Conservation (phyloP, 2,797 vertebrate genomes). For the Pogoniulus pusillus region DNA sequence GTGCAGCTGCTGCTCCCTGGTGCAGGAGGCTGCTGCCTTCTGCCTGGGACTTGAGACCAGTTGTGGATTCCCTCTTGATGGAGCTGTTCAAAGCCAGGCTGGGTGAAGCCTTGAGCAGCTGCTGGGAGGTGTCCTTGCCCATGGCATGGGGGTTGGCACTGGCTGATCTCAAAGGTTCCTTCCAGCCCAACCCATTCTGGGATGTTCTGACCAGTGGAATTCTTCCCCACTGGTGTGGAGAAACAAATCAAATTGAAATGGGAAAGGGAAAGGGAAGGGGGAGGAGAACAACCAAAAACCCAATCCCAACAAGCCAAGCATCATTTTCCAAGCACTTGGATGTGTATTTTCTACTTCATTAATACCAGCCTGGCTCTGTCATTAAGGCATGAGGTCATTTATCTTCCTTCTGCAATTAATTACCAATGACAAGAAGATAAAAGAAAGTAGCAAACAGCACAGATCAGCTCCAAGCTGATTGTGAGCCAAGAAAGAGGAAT, state of each 20-base stretch:
- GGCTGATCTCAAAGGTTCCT: too few relatives aligned
- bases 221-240: too few relatives aligned
- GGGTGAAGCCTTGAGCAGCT: too few relatives aligned
- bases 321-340: slow-evolving; percentile 15
- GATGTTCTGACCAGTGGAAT: too few relatives aligned
- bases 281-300: neutral
- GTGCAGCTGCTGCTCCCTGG: too few relatives aligned
- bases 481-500: neutral
- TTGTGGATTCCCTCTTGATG: too few relatives aligned
- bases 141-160: too few relatives aligned
- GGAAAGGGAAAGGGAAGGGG: neutral
- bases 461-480: neutral
- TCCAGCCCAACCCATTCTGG: too few relatives aligned
- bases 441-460: neutral
- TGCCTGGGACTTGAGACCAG: slow-evolving; percentile 39
- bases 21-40: slow-evolving; percentile 42
- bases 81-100: too few relatives aligned
- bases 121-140: too few relatives aligned
- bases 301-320: neutral
- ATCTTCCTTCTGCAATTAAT: slow-evolving; percentile 37
- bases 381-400: slow-evolving; percentile 20
- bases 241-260: slow-evolving; percentile 48
- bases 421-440: neutral
- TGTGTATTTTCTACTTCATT: slow-evolving; percentile 37
- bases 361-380: neutral